Percentiles rank a stretch among this genome's conserved stretches.
Conservation (phyloP, 2,797 vertebrate species). For the Cichlasoma orientale region DNA sequence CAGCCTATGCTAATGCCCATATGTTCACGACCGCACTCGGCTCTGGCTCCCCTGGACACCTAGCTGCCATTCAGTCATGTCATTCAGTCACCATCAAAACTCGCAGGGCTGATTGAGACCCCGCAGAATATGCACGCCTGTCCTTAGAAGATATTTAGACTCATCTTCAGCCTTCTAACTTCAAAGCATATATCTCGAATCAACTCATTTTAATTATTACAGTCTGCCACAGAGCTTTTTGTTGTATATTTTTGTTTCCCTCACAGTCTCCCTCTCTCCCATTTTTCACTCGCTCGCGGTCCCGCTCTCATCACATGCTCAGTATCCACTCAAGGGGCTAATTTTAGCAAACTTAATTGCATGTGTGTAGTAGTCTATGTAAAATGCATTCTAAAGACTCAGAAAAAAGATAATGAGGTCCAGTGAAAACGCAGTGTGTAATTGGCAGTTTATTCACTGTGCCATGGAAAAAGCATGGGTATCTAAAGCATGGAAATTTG, state of each 20-base stretch:
- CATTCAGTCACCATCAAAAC: constrained; percentile 52
- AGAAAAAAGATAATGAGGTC: constrained; percentile 46
- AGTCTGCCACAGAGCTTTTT: not conserved
- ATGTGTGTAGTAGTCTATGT: constrained; percentile 45
- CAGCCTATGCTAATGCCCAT: constrained; percentile 75
- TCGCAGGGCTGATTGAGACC: constrained; percentile 16
- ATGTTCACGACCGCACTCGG: constrained; percentile 54
- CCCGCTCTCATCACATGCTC: constrained; percentile 18
- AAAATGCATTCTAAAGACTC: constrained; percentile 45
- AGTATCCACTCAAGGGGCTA: constrained; percentile 32
- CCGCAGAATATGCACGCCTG: not conserved
- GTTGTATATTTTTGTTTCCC: constrained; percentile 2
- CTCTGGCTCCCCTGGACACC: constrained; percentile 45
- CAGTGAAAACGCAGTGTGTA: constrained; percentile 37
- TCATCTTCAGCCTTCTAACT: not conserved
- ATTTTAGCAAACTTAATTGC: constrained; percentile 64
- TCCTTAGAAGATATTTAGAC: constrained; percentile 7
- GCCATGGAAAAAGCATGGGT: constrained; percentile 36
- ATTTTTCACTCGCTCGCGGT: constrained; percentile 25
- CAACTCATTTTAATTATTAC: not conserved
- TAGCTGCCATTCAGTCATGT: constrained; percentile 54
- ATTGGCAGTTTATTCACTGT: constrained; percentile 56
- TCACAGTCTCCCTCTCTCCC: not conserved
- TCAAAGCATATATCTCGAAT: not conserved
- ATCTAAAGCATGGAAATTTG: constrained; percentile 25